These are phyloP conservation scores for Lepus townsendii DNA, from an alignment of 2,797 vertebrate species.

Conservation along the genomic window DNA sequence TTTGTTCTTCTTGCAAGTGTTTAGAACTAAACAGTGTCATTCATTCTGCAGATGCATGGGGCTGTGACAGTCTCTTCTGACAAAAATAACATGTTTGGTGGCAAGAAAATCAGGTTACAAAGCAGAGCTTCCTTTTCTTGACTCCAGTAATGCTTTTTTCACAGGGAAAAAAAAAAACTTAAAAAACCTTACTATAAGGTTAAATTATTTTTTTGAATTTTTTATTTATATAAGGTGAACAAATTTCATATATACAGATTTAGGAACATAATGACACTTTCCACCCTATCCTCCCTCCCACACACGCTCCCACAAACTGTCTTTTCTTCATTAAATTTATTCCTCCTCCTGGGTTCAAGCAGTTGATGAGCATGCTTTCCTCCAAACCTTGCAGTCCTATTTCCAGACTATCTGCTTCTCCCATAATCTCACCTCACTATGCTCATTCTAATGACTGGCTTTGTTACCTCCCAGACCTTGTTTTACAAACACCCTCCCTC, in stretches of 20 bases:
- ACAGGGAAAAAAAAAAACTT: neutral
- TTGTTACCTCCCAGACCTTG: neutral
- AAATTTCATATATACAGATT: too few species aligned
- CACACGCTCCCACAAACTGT: too few species aligned
- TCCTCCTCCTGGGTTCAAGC: constrained; percentile 4
- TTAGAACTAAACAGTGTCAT: constrained; percentile 57
- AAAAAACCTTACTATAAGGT: neutral
- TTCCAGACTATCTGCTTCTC: neutral
- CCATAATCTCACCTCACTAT: neutral
- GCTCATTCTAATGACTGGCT: constrained; percentile 13
- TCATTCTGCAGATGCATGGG: constrained; percentile 57
- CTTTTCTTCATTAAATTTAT: neutral
- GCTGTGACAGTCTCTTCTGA: constrained; percentile 49
- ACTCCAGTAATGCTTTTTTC: constrained; percentile 21
- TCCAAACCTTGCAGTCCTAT: neutral
- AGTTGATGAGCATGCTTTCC: neutral
- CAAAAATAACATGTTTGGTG: constrained; percentile 58
- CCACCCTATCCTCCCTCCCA: too few species aligned
- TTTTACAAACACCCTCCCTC: neutral
- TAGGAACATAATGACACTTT: too few species aligned
- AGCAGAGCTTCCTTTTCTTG: constrained; percentile 60
- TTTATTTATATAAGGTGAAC: too few species aligned
- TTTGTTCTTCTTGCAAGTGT: constrained; percentile 53
- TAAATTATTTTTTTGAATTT: neutral
- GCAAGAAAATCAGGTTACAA: constrained; percentile 60